Conservation (phyloP, 2,797 vertebrate genomes). For the Pteronotus mesoamericanus region DNA sequence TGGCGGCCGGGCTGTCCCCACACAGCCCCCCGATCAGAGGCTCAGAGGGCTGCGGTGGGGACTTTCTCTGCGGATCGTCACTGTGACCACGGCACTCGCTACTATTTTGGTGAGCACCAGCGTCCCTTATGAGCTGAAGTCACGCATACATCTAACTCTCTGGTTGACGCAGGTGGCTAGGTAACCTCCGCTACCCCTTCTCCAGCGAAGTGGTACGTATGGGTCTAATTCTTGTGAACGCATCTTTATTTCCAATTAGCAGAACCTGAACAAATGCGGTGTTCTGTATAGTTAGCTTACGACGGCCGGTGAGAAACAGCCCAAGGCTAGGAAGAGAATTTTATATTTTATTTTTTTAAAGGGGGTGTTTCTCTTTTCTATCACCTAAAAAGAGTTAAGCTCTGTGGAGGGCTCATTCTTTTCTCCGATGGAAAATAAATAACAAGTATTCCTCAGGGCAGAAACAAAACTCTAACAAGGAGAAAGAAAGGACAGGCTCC, state of each 20-base stretch:
- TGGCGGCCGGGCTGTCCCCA: accelerated
- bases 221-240: background rate
- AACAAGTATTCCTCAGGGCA: constrained; percentile 52
- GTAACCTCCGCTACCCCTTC: background rate
- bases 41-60: background rate
- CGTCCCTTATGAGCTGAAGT: background rate
- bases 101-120: background rate
- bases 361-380: background rate
- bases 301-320: no score
- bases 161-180: background rate
- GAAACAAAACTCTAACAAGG: constrained; percentile 58
- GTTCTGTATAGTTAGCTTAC: background rate
- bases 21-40: background rate
- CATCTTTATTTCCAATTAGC: background rate
- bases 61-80: background rate
- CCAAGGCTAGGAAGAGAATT: background rate
- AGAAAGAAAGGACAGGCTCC: constrained; percentile 43
- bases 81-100: background rate
- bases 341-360: background rate
- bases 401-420: constrained; percentile 22
- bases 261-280: background rate
- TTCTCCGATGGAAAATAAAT: constrained; percentile 61
- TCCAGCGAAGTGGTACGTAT: background rate
- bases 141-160: background rate
- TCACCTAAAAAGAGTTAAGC: constrained; percentile 25